phyloP scores from a whole-genome alignment of 2,888 invertebrate genomes.

The Liodrosophila aerea region DNA sequence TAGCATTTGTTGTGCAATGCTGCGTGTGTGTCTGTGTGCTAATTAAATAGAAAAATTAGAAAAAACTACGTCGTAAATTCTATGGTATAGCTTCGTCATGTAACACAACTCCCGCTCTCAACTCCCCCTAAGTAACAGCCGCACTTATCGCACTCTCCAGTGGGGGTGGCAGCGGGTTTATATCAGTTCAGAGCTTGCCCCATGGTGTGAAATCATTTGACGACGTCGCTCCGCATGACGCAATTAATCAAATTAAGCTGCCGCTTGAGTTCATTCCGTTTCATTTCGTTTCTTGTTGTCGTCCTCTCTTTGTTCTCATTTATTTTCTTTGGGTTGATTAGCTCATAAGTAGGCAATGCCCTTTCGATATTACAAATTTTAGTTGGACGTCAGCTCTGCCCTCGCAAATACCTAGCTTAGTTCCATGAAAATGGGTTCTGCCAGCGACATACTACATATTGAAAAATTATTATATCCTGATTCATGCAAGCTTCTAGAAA shows the following conservation, averaged over 20 bases:
- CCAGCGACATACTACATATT: too few species aligned
- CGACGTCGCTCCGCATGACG: conserved; percentile 70
- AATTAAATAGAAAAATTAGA: conserved; percentile 77
- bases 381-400: conserved; percentile 27
- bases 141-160: conserved; percentile 69
- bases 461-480: too few species aligned
- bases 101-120: conserved; percentile 59
- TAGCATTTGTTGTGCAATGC: conserved; percentile 2
- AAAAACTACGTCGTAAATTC: conserved; percentile 74
- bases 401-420: neutral
- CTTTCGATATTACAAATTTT: conserved; percentile 14
- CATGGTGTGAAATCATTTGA: conserved; percentile 74
- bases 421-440: too few species aligned
- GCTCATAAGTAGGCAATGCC: conserved; percentile 61
- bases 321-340: conserved; percentile 53
- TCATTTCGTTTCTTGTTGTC: neutral
- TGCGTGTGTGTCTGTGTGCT: conserved; percentile 39
- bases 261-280: conserved; percentile 9
- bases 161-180: conserved; percentile 20
- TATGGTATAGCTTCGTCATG: conserved; percentile 51
- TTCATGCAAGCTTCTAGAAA: too few species aligned
- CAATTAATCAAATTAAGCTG: conserved; percentile 76
- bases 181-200: neutral
- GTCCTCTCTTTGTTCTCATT: conserved; percentile 31
- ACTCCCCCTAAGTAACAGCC: conserved; percentile 11